Percentiles rank a stretch among this genome's conserved stretches.
Evolutionary conservation across 2,888 invertebrate species (phyloP).

Genomic region (Hydraecia micacea): DNA sequence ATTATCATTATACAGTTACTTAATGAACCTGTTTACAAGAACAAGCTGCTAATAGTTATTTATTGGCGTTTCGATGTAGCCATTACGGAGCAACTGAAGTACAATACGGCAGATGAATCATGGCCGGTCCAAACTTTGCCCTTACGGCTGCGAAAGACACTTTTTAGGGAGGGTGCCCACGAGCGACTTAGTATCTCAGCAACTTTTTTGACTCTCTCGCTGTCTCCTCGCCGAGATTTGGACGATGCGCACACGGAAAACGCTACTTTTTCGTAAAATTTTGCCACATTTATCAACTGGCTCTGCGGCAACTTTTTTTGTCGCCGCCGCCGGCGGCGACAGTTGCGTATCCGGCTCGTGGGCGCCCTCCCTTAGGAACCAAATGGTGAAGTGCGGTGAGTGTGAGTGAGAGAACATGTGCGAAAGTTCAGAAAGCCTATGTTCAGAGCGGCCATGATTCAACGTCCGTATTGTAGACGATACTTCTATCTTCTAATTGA

Average conservation of each 20-base stretch:
- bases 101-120: not conserved
- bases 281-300: not conserved
- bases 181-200: not conserved
- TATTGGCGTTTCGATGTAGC: slow-evolving; percentile 18
- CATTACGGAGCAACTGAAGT: not conserved
- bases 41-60: slow-evolving; percentile 22
- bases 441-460: not conserved
- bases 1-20: slow-evolving; percentile 4
- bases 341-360: no score
- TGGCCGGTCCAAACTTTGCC: not conserved
- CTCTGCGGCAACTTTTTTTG: not conserved
- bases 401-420: no score
- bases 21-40: slow-evolving; percentile 48
- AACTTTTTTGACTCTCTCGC: not conserved
- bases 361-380: no score
- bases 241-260: not conserved
- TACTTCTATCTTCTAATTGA: no score
- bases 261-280: not conserved
- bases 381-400: no score
- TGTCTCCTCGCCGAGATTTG: not conserved
- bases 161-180: not conserved
- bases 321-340: not conserved
- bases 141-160: not conserved
- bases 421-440: not conserved
- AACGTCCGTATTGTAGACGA: not conserved